Percentiles rank a stretch among this genome's conserved stretches.
These are phyloP conservation scores for Dendroctonus valens DNA, from an alignment of 1,140 invertebrate species.

Conservation along the genomic window DNA sequence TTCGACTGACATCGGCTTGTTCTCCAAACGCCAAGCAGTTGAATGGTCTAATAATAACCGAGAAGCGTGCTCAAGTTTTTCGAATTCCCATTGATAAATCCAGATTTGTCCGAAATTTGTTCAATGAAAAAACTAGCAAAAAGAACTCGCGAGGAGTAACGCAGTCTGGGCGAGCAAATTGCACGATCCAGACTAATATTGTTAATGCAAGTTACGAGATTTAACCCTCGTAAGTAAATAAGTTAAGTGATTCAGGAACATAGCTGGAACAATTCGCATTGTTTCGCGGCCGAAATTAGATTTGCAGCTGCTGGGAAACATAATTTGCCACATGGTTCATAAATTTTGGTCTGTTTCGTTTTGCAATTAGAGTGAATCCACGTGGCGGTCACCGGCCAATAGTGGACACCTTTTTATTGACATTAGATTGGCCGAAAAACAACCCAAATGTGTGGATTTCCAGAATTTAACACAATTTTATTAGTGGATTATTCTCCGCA, in stretches of 20 bases:
- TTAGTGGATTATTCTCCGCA: no score
- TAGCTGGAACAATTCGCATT: slow-evolving; percentile 30
- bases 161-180: slow-evolving; percentile 2
- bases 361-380: slow-evolving; percentile 24
- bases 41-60: background rate
- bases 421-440: no score
- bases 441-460: no score
- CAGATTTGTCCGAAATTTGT: no score
- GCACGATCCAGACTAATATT: slow-evolving; percentile 17
- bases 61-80: background rate
- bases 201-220: slow-evolving; percentile 26
- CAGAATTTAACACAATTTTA: no score
- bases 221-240: slow-evolving; percentile 33
- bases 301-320: slow-evolving; percentile 31
- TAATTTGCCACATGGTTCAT: slow-evolving; percentile 33
- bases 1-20: slow-evolving; percentile 1
- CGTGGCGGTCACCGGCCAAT: slow-evolving; percentile 1
- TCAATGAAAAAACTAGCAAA: no score
- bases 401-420: no score
- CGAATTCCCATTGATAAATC: background rate
- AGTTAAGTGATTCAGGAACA: slow-evolving; percentile 32
- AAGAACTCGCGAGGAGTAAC: background rate
- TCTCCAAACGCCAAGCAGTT: background rate
- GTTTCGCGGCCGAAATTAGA: slow-evolving; percentile 31
- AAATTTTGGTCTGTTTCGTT: slow-evolving; percentile 29